Conservation (phyloP, 2,888 invertebrate genomes). For the Lysandra bellargus region DNA sequence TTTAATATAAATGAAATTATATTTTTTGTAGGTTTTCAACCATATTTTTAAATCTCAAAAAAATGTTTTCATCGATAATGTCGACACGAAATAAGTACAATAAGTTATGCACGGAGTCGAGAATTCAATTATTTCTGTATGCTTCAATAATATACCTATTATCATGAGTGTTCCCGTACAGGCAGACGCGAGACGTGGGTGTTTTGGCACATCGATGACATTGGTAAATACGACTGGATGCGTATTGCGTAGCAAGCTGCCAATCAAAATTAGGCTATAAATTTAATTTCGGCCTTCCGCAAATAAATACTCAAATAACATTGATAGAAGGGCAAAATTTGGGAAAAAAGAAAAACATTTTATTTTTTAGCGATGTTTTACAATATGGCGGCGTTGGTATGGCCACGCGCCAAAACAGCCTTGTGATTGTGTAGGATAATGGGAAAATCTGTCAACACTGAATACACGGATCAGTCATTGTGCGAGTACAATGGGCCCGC, state of each 20-base stretch:
- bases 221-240: background rate
- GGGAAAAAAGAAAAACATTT: too few relatives aligned
- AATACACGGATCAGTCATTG: conserved; percentile 75
- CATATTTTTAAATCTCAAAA: background rate
- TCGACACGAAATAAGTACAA: background rate
- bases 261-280: background rate
- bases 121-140: background rate
- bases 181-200: background rate
- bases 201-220: background rate
- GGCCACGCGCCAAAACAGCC: background rate
- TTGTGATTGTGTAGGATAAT: conserved; percentile 56
- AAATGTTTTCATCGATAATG: background rate
- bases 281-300: background rate
- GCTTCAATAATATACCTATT: too few relatives aligned
- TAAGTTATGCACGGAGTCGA: background rate
- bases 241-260: background rate
- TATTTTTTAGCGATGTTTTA: too few relatives aligned
- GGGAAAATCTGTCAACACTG: conserved; percentile 78
- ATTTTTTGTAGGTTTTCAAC: background rate
- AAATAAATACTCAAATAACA: background rate
- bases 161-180: background rate
- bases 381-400: background rate
- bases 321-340: too few relatives aligned
- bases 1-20: background rate
- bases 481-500: conserved; percentile 62